Evolutionary conservation across 2,888 invertebrate genomes (phyloP).

Genomic region (Nematopogon swammerdamellus): DNA sequence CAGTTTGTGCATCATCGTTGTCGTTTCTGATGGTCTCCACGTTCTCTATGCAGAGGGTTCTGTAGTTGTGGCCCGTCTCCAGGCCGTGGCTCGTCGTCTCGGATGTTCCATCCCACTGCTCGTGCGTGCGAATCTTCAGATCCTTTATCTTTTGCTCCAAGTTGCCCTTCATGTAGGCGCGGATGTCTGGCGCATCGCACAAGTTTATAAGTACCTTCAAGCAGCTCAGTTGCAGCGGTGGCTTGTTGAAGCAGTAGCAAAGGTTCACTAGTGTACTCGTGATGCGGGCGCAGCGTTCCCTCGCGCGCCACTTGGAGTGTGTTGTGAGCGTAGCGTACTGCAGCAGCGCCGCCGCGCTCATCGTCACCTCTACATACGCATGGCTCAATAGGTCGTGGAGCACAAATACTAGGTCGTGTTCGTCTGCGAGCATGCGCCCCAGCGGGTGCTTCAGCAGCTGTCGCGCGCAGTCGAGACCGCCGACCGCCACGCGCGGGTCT

Average conservation of each 20-base stretch:
- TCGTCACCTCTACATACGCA: conserved; percentile 20
- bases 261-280: conserved; percentile 24
- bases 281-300: conserved; percentile 25
- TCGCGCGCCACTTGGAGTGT: conserved; percentile 39
- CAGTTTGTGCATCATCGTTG: conserved; percentile 24
- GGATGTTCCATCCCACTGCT: conserved; percentile 35
- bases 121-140: conserved; percentile 26
- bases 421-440: conserved; percentile 32
- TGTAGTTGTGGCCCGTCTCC: conserved; percentile 34
- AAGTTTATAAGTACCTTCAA: conserved; percentile 39
- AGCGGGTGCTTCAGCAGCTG: conserved; percentile 37
- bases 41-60: conserved; percentile 33
- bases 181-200: conserved; percentile 38
- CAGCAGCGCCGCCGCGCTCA: conserved; percentile 31
- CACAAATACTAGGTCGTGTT: conserved; percentile 27
- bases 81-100: conserved; percentile 27
- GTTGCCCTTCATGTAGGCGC: conserved; percentile 24
- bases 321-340: conserved; percentile 32
- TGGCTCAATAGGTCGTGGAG: conserved; percentile 20
- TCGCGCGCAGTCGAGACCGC: conserved; percentile 35
- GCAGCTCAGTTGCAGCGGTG: conserved; percentile 27
- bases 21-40: conserved; percentile 31
- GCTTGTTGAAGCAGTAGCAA: conserved; percentile 21
- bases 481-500: conserved; percentile 20
- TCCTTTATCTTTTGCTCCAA: conserved; percentile 22